A percentile compares a stretch with the other conserved stretches of the same genome.
Conservation (phyloP, 2,797 vertebrate genomes). For the Tenualosa ilisha region DNA sequence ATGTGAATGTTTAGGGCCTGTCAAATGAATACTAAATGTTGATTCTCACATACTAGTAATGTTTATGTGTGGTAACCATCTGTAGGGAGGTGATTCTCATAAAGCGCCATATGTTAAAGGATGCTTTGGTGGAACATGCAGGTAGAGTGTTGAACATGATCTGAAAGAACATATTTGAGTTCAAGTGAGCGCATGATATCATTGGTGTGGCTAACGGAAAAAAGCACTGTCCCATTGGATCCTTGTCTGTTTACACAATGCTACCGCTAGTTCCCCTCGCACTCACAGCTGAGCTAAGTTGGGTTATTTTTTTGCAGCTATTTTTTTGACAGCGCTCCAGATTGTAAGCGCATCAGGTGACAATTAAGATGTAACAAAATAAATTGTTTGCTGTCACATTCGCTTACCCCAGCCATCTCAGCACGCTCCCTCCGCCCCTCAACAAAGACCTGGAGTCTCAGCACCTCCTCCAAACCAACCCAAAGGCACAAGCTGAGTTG, state of each 20-base stretch:
- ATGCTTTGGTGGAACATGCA: slow-evolving; percentile 11
- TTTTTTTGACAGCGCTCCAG: slow-evolving; percentile 69
- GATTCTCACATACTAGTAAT: slow-evolving; percentile 60
- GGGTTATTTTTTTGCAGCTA: slow-evolving; percentile 46
- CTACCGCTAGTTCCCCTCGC: slow-evolving; percentile 41
- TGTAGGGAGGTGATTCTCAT: slow-evolving; percentile 52
- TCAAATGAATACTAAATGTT: slow-evolving; percentile 65
- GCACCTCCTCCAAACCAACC: slow-evolving; percentile 48
- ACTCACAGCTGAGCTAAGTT: slow-evolving; percentile 44
- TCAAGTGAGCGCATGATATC: not conserved
- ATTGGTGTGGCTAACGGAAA: not conserved
- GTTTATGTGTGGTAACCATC: slow-evolving; percentile 61
- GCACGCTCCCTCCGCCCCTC: slow-evolving; percentile 52
- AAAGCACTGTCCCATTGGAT: not conserved
- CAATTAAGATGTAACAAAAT: slow-evolving; percentile 80
- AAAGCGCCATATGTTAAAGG: slow-evolving; percentile 42
- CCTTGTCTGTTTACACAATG: slow-evolving; percentile 18
- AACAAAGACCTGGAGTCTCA: slow-evolving; percentile 45
- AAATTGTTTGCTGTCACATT: slow-evolving; percentile 78
- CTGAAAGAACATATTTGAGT: not conserved
- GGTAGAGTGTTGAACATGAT: slow-evolving; percentile 21
- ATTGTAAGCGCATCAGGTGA: slow-evolving; percentile 77
- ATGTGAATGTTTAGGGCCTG: slow-evolving; percentile 43
- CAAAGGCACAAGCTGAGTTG: slow-evolving; percentile 54
- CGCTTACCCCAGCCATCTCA: slow-evolving; percentile 68